Percentiles rank a stretch among this genome's conserved stretches.
phyloP scores from a whole-genome alignment of 2,113 vertebrate species.

The Dipodomys ordii region DNA sequence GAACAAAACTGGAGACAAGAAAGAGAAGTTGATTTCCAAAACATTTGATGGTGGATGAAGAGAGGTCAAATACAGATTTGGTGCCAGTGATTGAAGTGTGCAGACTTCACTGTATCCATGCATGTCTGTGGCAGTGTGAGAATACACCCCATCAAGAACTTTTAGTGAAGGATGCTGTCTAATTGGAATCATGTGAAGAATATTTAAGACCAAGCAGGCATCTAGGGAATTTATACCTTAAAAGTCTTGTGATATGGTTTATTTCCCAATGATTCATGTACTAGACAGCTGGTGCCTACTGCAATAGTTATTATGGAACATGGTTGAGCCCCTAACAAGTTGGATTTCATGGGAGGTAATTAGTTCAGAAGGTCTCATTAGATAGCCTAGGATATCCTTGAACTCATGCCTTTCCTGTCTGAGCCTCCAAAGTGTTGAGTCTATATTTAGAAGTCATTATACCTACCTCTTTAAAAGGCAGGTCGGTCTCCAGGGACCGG shows the following conservation, averaged over 20 bases:
- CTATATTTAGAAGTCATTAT: too few relatives aligned
- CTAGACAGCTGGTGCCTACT: background rate
- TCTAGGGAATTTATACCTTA: constrained; percentile 5
- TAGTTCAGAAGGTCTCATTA: background rate
- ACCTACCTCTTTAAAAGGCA: background rate
- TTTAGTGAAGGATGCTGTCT: background rate
- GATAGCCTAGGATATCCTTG: too few relatives aligned
- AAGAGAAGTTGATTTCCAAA: constrained; percentile 21
- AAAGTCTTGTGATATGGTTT: background rate
- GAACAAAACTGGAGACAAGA: background rate
- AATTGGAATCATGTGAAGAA: background rate
- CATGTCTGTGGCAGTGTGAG: background rate
- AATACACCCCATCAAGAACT: fast-evolving
- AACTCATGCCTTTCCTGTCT: too few relatives aligned
- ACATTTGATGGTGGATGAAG: background rate
- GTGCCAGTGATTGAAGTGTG: background rate
- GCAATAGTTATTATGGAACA: background rate
- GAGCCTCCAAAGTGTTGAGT: too few relatives aligned
- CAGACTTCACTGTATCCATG: background rate
- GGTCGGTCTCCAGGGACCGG: background rate
- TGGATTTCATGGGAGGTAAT: background rate
- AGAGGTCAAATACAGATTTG: background rate
- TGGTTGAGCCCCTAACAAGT: background rate
- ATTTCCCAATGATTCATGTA: background rate
- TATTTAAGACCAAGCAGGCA: background rate